A percentile compares a stretch with the other conserved stretches of the same genome.
phyloP scores from a whole-genome alignment of 1,140 invertebrate genomes.

The Brachionus plicatilis region DNA sequence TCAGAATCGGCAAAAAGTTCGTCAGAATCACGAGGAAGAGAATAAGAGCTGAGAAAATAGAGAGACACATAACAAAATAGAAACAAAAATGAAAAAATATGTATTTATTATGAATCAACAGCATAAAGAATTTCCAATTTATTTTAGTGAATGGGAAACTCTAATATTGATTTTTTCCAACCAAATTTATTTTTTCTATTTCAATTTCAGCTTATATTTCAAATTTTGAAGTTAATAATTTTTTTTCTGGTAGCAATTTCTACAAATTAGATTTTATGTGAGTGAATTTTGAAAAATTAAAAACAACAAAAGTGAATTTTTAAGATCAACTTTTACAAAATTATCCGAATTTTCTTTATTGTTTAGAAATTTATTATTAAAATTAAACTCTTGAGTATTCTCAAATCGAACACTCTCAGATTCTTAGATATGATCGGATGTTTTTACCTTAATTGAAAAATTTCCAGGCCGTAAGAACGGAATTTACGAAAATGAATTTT shows the following conservation, averaged over 20 bases:
- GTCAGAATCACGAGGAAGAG: no score
- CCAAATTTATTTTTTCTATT: background rate
- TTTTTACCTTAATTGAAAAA: background rate
- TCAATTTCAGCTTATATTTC: slow-evolving; percentile 25
- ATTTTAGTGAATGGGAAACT: slow-evolving; percentile 19
- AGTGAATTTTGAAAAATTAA: background rate
- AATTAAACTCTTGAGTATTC: background rate
- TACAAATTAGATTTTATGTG: background rate
- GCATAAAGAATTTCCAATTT: slow-evolving; percentile 2
- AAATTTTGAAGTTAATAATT: slow-evolving; percentile 26
- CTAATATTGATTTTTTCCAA: background rate
- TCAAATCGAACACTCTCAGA: background rate
- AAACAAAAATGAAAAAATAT: background rate
- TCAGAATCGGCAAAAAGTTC: background rate
- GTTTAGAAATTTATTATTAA: background rate
- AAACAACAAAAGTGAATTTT: background rate
- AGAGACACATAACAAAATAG: background rate
- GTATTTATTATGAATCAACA: slow-evolving; percentile 21
- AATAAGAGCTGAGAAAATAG: background rate
- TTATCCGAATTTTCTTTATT: background rate
- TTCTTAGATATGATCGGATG: background rate
- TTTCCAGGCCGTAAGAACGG: background rate
- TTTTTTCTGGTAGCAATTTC: background rate
- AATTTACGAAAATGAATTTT: background rate
- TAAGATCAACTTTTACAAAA: background rate